Conservation (phyloP, 1,140 invertebrate species). For the Uloborus diversus region DNA sequence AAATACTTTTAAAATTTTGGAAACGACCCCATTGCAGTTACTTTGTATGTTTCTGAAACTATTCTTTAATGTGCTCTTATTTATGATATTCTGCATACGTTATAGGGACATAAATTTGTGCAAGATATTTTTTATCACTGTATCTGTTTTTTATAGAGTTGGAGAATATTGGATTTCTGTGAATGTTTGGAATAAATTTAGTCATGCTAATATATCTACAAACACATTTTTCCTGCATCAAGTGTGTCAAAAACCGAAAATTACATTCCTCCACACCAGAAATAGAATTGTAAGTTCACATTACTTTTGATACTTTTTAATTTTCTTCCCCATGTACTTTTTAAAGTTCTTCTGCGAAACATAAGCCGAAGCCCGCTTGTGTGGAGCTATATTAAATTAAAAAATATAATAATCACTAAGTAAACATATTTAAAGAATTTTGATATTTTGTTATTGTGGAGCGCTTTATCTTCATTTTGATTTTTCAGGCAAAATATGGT, state of each 20-base stretch:
- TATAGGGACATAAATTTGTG: background rate
- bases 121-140: background rate
- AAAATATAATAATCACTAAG: no score
- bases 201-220: conserved; percentile 40
- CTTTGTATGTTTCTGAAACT: background rate
- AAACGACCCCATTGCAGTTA: no score
- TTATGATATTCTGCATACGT: background rate
- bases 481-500: background rate
- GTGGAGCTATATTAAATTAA: no score
- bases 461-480: no score
- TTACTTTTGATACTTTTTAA: no score
- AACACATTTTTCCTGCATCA: conserved; percentile 47
- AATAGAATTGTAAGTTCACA: conserved; percentile 30
- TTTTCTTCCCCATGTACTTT: no score
- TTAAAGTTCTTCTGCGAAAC: no score
- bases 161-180: conserved; percentile 44
- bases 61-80: background rate
- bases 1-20: no score
- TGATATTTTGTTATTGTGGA: no score
- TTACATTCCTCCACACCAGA: conserved; percentile 16
- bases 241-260: conserved; percentile 34
- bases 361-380: no score
- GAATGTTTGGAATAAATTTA: conserved; percentile 50
- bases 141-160: conserved; percentile 13
- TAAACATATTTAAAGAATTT: no score